A percentile compares a stretch with the other conserved stretches of the same genome.
phyloP scores from a whole-genome alignment of 2,797 vertebrate species.

The Manis pentadactyla region DNA sequence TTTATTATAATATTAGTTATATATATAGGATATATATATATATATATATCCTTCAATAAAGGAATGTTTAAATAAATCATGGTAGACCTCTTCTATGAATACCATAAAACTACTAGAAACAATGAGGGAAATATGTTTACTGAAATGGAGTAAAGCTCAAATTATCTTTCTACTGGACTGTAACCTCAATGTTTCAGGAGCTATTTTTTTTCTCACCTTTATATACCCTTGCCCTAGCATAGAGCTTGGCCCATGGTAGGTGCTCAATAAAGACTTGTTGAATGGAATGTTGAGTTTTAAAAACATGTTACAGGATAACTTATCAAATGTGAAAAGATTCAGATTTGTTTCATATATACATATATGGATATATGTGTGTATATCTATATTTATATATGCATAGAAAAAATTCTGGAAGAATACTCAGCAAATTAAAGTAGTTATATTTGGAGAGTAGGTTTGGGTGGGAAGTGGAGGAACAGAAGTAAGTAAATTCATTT shows the following conservation, averaged over 20 bases:
- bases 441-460: background rate
- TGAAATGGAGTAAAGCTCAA: background rate
- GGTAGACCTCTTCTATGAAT: background rate
- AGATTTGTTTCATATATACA: background rate
- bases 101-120: background rate
- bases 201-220: background rate
- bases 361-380: background rate
- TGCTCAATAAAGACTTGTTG: background rate
- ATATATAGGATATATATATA: background rate
- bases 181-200: background rate
- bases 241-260: background rate
- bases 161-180: background rate
- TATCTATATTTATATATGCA: background rate
- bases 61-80: background rate
- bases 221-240: background rate
- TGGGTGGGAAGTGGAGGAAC: background rate
- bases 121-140: background rate
- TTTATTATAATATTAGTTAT: background rate
- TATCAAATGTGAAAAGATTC: background rate
- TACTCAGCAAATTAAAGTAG: background rate
- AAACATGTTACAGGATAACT: background rate
- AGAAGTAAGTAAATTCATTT: background rate
- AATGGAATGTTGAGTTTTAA: slow-evolving; percentile 12
- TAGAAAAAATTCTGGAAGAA: slow-evolving; percentile 38
- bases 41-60: background rate